Base-by-base conservation (phyloP, 2,888 invertebrate genomes). In the Acheta domesticus region DNA sequence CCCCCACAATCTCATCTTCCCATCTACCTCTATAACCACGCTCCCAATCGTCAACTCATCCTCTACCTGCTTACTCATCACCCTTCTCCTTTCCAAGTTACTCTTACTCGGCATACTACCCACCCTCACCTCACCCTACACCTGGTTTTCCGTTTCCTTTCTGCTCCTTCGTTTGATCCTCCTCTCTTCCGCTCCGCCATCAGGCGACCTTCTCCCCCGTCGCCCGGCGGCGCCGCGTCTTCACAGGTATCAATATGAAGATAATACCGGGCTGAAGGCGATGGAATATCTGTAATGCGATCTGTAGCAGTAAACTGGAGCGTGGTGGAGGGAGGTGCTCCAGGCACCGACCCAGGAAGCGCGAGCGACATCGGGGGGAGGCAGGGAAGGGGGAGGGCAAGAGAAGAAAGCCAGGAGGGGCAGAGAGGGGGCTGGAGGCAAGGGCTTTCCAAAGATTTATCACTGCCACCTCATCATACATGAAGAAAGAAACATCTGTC, bases 181-280 rank as follows among this genome's bases (percentile, higher is more conserved):
- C 62, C 62, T 62, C 14, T 19, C 62, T 62, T n/a, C 16, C 62
- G 16, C 62, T 62, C 62, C 62, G 16, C n/a, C 62, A 4, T 12
- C 62, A 62, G 62, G 62, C 62, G 62, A 19, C 14, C 62, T 62
- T 11, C 16, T 62, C 14, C 62, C 12, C 62, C 62, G 62, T n/a
- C 62, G 14, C 62, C 62, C 62, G 62, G 62, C 62, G 62, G n/a
- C n/a, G 16, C 8, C 8, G 62, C 62, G 62, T 62, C 62, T 62
- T 62, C 62, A n/a, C 62, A 62, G 62, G 62, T 62, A 62, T 62
- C 62, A 62, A 62, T 62, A 62, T 62, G 62, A 62, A 62, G 62
- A 62, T 62, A 62, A 62, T 62, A 62, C 62, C 62, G 62, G n/a
- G 62, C 62, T 62, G 62, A 62, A 62, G 62, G 62, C 62, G 62